Conservation (phyloP, 2,888 invertebrate genomes). For the Julus scanicus region DNA sequence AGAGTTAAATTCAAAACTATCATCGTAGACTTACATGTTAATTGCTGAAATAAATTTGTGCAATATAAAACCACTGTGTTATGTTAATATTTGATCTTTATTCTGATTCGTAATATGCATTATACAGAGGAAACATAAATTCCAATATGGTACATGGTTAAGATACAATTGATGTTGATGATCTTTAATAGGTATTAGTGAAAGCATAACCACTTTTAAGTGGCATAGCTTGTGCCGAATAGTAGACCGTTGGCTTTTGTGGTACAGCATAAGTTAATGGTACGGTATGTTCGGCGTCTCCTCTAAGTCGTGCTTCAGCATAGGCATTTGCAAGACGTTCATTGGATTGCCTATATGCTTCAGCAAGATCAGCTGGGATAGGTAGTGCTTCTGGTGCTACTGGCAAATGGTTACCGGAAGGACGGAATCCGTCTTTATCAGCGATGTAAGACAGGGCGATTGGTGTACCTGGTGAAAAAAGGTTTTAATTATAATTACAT, state of each 20-base stretch:
- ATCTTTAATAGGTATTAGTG: neutral
- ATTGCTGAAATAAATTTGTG: neutral
- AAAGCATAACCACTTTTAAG: constrained; percentile 36
- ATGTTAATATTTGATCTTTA: neutral
- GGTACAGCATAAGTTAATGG: constrained; percentile 10
- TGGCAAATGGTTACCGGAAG: constrained; percentile 57
- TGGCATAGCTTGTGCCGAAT: neutral
- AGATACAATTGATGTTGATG: neutral
- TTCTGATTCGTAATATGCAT: neutral
- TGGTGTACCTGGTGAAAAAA: constrained; percentile 66
- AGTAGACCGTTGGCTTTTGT: neutral
- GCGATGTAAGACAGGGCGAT: constrained; percentile 73
- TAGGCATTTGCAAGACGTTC: constrained; percentile 53
- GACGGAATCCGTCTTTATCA: constrained; percentile 71
- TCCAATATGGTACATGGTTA: neutral
- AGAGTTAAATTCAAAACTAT: too few species aligned
- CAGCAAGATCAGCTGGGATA: constrained; percentile 70
- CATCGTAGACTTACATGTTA: neutral
- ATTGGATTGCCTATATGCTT: constrained; percentile 75
- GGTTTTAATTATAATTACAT: neutral
- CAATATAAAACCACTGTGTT: neutral
- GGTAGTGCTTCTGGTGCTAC: constrained; percentile 52
- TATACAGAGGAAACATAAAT: neutral
- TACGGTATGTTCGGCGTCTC: neutral
- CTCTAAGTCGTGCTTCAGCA: constrained; percentile 50